Percentiles rank a stretch among this genome's conserved stretches.
These are phyloP conservation scores for Microctenopoma stevenorrisi DNA, from an alignment of 2,797 vertebrate species.

Conservation along the genomic window DNA sequence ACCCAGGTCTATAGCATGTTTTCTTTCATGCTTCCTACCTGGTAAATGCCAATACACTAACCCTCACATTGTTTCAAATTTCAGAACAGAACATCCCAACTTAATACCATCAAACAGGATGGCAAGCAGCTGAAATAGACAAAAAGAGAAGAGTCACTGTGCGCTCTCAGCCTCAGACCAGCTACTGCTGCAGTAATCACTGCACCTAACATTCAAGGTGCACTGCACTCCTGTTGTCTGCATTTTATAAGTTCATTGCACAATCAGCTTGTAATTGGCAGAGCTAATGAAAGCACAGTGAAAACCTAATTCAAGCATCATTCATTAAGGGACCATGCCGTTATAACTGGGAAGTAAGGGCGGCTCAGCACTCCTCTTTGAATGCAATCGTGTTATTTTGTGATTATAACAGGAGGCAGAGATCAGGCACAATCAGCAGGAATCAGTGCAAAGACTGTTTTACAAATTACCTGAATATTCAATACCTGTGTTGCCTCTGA, in stretches of 20 bases:
- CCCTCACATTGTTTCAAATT: no score
- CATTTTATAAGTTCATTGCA: conserved; percentile 17
- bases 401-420: not conserved
- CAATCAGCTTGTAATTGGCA: conserved; percentile 33
- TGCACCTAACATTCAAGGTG: conserved; percentile 37
- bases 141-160: conserved; percentile 2
- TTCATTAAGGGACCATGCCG: not conserved
- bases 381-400: not conserved
- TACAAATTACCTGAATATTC: not conserved
- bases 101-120: no score
- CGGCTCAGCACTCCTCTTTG: conserved; percentile 1
- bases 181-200: conserved; percentile 11
- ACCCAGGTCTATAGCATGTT: no score
- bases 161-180: conserved; percentile 11
- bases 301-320: conserved; percentile 22
- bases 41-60: no score
- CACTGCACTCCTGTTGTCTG: not conserved
- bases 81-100: no score
- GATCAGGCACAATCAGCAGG: not conserved
- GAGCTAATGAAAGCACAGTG: conserved; percentile 30
- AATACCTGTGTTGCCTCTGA: no score
- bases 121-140: conserved; percentile 16
- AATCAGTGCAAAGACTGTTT: not conserved
- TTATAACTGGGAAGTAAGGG: not conserved
- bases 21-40: no score